Conservation (phyloP, 1,140 invertebrate genomes). For the Heliconius nattereri region DNA sequence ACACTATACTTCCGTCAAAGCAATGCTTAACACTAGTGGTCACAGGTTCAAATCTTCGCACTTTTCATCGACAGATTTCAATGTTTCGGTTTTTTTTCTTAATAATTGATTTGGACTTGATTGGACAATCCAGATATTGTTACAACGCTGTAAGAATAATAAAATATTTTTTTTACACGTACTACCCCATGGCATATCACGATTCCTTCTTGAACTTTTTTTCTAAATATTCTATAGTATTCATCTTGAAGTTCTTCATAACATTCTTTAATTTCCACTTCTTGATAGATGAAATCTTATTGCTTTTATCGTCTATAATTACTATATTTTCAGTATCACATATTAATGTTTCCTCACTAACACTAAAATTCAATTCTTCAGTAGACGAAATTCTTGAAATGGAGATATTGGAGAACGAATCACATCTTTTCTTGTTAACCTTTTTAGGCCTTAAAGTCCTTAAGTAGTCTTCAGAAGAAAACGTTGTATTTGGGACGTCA, state of each 20-base stretch:
- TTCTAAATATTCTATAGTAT: slow-evolving; percentile 1
- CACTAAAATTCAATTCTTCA: slow-evolving; percentile 23
- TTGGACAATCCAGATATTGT: too few species aligned
- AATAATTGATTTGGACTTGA: too few species aligned
- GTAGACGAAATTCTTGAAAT: slow-evolving; percentile 31
- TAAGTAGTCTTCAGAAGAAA: slow-evolving; percentile 60
- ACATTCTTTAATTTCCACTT: slow-evolving; percentile 4
- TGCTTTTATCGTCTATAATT: not conserved
- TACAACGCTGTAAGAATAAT: not conserved
- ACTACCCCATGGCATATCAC: not conserved
- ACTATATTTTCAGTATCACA: not conserved
- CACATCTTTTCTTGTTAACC: not conserved
- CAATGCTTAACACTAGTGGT: not conserved
- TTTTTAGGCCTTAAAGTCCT: slow-evolving; percentile 33
- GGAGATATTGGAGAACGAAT: slow-evolving; percentile 44
- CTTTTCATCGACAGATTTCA: not conserved
- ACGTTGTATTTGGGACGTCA: slow-evolving; percentile 49
- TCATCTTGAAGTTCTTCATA: not conserved
- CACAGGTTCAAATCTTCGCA: not conserved
- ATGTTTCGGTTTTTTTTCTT: too few species aligned
- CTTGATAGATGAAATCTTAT: not conserved
- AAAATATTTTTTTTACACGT: too few species aligned
- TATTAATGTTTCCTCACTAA: not conserved
- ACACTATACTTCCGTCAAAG: not conserved
- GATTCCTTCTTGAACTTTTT: not conserved